Percentiles rank a stretch among this genome's conserved stretches.
Conservation (phyloP, 1,140 invertebrate species). For the Musca vetustissima region DNA sequence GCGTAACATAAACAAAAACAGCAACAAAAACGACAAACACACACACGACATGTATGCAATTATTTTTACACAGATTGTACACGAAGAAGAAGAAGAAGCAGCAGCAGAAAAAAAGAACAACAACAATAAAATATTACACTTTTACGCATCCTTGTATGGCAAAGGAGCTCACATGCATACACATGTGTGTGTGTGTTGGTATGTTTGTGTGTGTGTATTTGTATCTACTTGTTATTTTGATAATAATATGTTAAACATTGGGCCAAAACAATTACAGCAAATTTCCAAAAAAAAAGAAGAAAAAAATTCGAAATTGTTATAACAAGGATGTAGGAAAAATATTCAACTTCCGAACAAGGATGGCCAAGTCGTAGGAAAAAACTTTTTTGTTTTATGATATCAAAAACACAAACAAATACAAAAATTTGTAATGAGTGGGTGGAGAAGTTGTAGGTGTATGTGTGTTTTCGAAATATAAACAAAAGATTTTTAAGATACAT, state of each 20-base stretch:
- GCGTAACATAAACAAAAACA: neutral
- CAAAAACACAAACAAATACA: neutral
- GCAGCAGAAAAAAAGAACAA: too few species aligned
- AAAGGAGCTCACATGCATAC: too few species aligned
- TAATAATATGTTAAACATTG: conserved; percentile 7
- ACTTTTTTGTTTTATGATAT: neutral
- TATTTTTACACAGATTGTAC: neutral
- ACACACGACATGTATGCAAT: neutral
- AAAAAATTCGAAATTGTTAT: too few species aligned
- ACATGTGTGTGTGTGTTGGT: too few species aligned
- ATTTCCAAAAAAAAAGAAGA: too few species aligned
- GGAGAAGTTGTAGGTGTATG: neutral
- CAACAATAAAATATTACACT: too few species aligned
- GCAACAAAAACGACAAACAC: too few species aligned
- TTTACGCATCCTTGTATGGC: too few species aligned
- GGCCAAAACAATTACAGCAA: neutral
- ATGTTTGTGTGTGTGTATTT: too few species aligned
- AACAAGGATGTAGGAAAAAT: neutral
- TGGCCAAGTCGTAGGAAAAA: neutral
- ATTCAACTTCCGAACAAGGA: neutral
- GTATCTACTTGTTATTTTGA: neutral
- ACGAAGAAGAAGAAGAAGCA: too few species aligned
- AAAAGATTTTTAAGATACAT: neutral
- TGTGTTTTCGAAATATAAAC: neutral
- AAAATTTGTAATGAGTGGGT: neutral